phyloP scores from a whole-genome alignment of 2,113 vertebrate genomes.

The Petromus typicus region DNA sequence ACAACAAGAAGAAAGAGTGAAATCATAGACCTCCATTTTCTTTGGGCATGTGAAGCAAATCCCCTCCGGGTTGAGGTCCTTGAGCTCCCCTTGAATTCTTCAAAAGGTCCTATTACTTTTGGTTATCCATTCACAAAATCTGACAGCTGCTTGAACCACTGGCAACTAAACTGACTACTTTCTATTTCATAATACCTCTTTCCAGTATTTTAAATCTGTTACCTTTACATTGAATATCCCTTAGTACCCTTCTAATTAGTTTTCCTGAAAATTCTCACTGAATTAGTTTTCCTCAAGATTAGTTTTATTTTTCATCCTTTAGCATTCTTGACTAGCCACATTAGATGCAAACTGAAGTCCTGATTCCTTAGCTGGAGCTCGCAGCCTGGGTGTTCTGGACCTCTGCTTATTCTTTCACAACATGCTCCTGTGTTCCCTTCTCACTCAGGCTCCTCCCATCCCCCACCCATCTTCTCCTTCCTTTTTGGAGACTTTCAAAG shows the following conservation, averaged over 20 bases:
- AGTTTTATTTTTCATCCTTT: conserved; percentile 14
- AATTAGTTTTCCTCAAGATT: conserved; percentile 8
- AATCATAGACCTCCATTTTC: not conserved
- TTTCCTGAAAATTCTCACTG: conserved; percentile 17
- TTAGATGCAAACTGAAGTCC: not conserved
- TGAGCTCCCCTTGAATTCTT: not conserved
- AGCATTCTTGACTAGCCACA: not conserved
- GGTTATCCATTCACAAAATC: not conserved
- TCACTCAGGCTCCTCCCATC: not conserved
- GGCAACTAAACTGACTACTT: conserved; percentile 52
- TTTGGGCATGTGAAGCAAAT: not conserved
- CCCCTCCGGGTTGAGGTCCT: not conserved
- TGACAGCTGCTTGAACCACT: not conserved
- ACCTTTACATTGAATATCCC: conserved; percentile 31
- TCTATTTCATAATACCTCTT: conserved; percentile 37
- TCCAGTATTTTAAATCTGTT: conserved; percentile 29
- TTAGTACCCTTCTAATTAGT: conserved; percentile 17
- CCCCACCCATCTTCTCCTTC: rapidly evolving
- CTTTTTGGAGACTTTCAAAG: not conserved
- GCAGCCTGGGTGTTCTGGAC: rapidly evolving
- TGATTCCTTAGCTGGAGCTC: not conserved
- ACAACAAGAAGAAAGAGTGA: not conserved
- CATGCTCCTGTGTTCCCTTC: not conserved
- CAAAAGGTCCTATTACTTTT: not conserved
- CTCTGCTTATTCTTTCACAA: not conserved